phyloP scores from a whole-genome alignment of 2,888 invertebrate genomes.

The Monochamus alternatus region DNA sequence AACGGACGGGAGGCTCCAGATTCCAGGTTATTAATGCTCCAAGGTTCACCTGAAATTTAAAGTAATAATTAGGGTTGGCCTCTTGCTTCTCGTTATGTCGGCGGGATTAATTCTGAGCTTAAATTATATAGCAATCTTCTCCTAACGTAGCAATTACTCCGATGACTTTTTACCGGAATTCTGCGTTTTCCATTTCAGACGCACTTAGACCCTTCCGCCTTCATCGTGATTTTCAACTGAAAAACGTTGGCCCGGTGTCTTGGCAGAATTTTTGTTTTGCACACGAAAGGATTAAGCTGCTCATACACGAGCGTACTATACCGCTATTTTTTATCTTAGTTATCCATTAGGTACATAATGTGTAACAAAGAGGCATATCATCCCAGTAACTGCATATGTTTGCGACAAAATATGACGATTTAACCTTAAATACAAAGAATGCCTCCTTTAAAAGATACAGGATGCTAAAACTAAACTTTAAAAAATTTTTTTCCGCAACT shows the following conservation, averaged over 20 bases:
- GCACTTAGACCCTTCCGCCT: not conserved
- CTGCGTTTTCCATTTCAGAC: not conserved
- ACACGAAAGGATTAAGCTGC: not conserved
- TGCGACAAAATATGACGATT: no score
- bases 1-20: conserved; percentile 2
- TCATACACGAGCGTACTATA: no score
- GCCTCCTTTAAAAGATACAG: no score
- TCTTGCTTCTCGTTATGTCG: not conserved
- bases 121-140: not conserved
- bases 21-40: conserved; percentile 15
- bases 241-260: not conserved
- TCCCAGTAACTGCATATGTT: no score
- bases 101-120: not conserved
- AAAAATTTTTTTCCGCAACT: no score
- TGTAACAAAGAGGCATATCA: no score
- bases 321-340: no score
- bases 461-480: no score
- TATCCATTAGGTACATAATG: no score
- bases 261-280: conserved; percentile 11
- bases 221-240: not conserved
- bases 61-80: conserved; percentile 5
- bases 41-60: conserved; percentile 21
- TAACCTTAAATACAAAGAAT: no score
- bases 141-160: not conserved
- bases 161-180: not conserved